phyloP scores from a whole-genome alignment of 2,888 invertebrate species.

The Colostygia pectinataria region DNA sequence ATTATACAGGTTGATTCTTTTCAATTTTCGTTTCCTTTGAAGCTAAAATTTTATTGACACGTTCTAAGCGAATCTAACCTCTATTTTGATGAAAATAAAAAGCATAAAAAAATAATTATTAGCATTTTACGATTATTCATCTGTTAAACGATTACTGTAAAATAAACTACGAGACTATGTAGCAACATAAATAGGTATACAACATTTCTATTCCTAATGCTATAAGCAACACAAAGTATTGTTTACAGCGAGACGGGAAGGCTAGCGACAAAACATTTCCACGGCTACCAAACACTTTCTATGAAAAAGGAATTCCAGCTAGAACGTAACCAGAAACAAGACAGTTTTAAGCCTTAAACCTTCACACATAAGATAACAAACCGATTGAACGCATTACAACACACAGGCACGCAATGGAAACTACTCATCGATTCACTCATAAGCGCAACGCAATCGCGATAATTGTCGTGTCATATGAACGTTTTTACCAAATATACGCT shows the following conservation, averaged over 20 bases:
- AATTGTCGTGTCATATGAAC: conserved; percentile 13
- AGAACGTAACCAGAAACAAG: neutral
- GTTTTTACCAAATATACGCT: conserved; percentile 18
- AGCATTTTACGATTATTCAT: too few relatives aligned
- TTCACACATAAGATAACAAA: conserved; percentile 2
- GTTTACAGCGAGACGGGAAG: neutral
- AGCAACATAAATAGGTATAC: too few relatives aligned
- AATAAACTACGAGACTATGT: too few relatives aligned
- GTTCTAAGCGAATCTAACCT: too few relatives aligned
- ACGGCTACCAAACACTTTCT: conserved; percentile 13
- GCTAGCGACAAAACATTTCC: conserved; percentile 1
- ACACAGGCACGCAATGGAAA: conserved; percentile 25
- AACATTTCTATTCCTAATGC: too few relatives aligned
- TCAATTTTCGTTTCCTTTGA: too few relatives aligned
- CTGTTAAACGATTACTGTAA: too few relatives aligned
- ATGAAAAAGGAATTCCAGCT: conserved; percentile 13
- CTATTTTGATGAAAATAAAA: too few relatives aligned
- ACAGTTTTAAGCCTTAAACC: conserved; percentile 8
- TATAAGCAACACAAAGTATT: neutral
- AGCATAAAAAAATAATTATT: too few relatives aligned
- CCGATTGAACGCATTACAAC: conserved; percentile 3
- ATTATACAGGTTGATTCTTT: too few relatives aligned
- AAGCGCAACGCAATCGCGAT: conserved; percentile 33
- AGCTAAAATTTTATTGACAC: too few relatives aligned
- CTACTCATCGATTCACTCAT: conserved; percentile 24